Percentiles rank a stretch among this genome's conserved stretches.
Conservation (phyloP, 2,113 vertebrate genomes). For the Notarius quadriscutis region DNA sequence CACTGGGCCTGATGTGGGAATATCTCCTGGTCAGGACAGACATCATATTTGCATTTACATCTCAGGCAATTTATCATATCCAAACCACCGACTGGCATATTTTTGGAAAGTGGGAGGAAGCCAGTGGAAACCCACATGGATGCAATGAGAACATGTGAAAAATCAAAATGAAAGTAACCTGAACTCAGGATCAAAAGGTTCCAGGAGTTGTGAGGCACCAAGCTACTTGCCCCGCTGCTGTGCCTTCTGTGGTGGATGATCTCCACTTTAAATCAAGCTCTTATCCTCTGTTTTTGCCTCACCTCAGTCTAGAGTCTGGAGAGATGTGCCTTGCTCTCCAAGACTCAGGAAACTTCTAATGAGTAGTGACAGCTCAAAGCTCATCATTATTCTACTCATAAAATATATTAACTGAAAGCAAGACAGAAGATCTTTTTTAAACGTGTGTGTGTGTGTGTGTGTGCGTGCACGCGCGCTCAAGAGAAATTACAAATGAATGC, state of each 20-base stretch:
- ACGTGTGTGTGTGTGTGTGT: slow-evolving; percentile 13
- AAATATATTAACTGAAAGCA: slow-evolving; percentile 47
- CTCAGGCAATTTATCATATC: neutral
- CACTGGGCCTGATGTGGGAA: neutral
- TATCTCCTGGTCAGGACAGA: neutral
- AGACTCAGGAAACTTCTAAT: slow-evolving; percentile 31
- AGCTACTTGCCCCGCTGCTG: neutral
- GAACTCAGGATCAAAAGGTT: neutral
- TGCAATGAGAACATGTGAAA: neutral
- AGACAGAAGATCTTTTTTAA: slow-evolving; percentile 32
- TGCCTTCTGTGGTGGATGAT: neutral
- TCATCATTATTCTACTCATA: slow-evolving; percentile 52
- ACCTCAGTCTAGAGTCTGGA: neutral
- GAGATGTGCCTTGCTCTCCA: slow-evolving; percentile 19
- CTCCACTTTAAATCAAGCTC: neutral
- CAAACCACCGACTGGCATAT: neutral
- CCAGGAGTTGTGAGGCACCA: neutral
- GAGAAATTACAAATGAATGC: slow-evolving; percentile 35
- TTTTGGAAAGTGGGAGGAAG: neutral
- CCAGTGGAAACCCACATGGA: neutral
- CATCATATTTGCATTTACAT: neutral
- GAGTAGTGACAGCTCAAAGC: slow-evolving; percentile 25
- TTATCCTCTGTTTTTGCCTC: neutral
- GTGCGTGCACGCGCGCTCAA: neutral
- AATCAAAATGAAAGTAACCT: neutral